phyloP scores from a whole-genome alignment of 2,888 invertebrate genomes.

The Thyatira batis region DNA sequence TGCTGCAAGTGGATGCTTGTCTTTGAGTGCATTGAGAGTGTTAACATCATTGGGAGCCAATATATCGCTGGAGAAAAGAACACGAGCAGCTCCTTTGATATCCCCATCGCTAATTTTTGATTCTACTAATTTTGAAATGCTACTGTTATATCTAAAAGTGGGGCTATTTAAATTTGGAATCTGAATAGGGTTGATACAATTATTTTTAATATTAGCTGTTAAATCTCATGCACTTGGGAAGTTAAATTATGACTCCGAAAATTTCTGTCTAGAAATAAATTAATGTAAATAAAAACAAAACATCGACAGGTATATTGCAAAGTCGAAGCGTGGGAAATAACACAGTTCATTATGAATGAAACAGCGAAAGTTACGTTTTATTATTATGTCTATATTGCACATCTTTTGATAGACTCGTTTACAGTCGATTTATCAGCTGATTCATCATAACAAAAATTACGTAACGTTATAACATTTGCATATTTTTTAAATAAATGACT shows the following conservation, averaged over 20 bases:
- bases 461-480: slow-evolving; percentile 7
- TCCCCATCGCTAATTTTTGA: no score
- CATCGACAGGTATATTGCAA: slow-evolving; percentile 1
- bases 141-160: no score
- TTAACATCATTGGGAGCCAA: no score
- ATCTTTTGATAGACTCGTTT: not conserved
- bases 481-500: not conserved
- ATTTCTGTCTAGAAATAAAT: not conserved
- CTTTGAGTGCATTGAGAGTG: no score
- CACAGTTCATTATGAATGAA: slow-evolving; percentile 19
- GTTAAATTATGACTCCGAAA: not conserved
- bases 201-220: no score
- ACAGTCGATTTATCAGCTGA: not conserved
- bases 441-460: not conserved
- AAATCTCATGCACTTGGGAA: not conserved
- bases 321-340: slow-evolving; percentile 33
- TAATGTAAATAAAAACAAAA: not conserved
- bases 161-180: no score
- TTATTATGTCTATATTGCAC: not conserved
- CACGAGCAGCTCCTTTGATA: no score
- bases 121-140: no score
- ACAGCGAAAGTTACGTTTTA: slow-evolving; percentile 15
- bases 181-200: no score
- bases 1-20: no score
- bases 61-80: no score